Evolutionary conservation across 2,888 invertebrate species (phyloP), one percentile per base, ranked within the genome.

Genomic region (Drosophila recens): DNA sequence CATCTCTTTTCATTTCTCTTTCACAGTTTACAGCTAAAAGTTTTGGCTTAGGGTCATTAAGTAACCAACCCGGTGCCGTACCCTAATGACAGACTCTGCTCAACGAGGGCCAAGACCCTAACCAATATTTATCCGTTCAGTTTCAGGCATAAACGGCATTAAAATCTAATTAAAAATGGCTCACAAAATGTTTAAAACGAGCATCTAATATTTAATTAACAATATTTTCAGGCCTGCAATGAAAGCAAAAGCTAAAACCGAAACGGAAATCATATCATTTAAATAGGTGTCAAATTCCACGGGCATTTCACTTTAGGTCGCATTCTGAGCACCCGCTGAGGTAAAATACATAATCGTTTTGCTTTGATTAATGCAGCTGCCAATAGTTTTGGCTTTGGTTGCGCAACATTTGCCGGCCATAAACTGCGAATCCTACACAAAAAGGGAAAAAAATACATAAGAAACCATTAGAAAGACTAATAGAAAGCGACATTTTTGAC

Each of bases 1-100:
- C 84, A 80, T 83, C 80, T 84, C 81, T 82, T 71, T 75, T 45
- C 73, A 87, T 87, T 82, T 87, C 87, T 83, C 84, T 89, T 85
- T 87, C 87, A 80, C 84, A 89, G 84, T 81, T 84, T 78, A 67
- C 70, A 73, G 75, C 75, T 86, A 83, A 76, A 74, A 70, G 51
- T 57, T 66, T 71, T 70, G 67, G 73, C 72, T 73, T 68, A 69
- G 86, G 89, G 86, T 89, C 86, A 89, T 87, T 87, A 87, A 87
- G 76, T 87, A 87, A 82, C 86, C 75, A 87, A 82, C 86, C 75
- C 66, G 65, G 67, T 70, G 54, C 72, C 48, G 56, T 81, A 56
- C 68, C 72, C 72, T 84, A 81, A 84, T 73, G 79, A 69, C 72
- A 66, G 61, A 48, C 64, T 11, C 27, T 6, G 36, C 40, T 49